Evolutionary conservation across 2,113 vertebrate species (phyloP).

Genomic region (Callionymus lyra): DNA sequence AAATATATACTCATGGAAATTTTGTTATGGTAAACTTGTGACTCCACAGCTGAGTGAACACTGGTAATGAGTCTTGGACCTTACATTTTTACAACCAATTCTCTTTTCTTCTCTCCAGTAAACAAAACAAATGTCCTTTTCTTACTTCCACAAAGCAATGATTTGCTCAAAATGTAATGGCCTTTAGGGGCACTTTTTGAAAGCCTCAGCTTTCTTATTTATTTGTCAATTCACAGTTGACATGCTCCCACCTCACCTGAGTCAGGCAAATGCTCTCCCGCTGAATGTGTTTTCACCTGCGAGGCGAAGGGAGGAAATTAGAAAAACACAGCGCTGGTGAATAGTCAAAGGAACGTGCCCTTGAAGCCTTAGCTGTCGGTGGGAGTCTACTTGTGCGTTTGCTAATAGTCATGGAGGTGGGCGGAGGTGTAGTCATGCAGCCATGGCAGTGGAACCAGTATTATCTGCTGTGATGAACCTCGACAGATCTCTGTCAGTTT

Average conservation of each 20-base stretch:
- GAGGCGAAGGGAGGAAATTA: conserved; percentile 1
- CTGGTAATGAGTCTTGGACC: no score
- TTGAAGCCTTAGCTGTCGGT: conserved; percentile 2
- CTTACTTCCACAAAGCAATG: no score
- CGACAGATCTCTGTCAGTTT: conserved; percentile 5
- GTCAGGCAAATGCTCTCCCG: conserved; percentile 8
- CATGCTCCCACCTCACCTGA: conserved; percentile 1
- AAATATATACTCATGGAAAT: no score
- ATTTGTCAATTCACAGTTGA: background rate
- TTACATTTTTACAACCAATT: no score
- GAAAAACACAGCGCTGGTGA: background rate
- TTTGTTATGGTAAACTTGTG: no score
- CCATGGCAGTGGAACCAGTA: background rate
- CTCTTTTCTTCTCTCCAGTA: no score
- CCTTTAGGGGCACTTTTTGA: no score
- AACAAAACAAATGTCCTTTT: no score
- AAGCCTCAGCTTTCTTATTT: no score
- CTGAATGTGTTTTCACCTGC: conserved; percentile 6
- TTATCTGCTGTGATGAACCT: conserved; percentile 9
- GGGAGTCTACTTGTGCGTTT: conserved; percentile 2
- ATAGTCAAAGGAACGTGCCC: conserved; percentile 5
- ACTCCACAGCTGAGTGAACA: no score
- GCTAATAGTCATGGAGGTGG: background rate
- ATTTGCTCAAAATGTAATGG: no score
- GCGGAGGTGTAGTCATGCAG: background rate